Base-by-base conservation (phyloP, 1,140 invertebrate genomes). In the Rhagoletis pomonella region DNA sequence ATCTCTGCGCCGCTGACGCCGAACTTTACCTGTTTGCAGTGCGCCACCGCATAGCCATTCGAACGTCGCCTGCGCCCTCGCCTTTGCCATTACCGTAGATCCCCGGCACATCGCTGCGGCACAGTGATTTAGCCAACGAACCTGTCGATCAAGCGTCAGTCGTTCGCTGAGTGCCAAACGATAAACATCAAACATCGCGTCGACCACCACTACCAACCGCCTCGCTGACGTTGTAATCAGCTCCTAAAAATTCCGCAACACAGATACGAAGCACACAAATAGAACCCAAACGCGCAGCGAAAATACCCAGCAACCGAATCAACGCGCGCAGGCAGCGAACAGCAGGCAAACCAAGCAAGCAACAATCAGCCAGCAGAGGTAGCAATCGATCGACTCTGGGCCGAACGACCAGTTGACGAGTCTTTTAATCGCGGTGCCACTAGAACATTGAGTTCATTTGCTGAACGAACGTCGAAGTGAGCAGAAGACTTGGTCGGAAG, bases 141-240 rank as follows among this genome's bases (percentile, higher is more conserved):
- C 91, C 91, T 92, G 91, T 92, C 91, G 91, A 92, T 92, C 91
- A 92, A 91, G 90, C 91, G 89, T 92, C 91, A 92, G 89, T 92
- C 91, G 90, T 92, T 90, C 90, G 90, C 90, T 89, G 88, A 90
- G 89, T 90, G 90, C 90, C 91, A 86, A 88, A 87, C 91, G 88
- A 91, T 91, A 92, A 91, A 90, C 91, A 90, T 90, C 88, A 85
- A 42, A 58, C 17, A 58, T 60, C 14, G 3, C 14, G 10, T 67
- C 4, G 5, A 67, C 60, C 64, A 67, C 29, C 10, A 39, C 29
- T 9, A 29, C 29, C 64, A 39, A n/a, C 7, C 5, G 3, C 64
- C 4, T 29, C 44, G 19, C 47, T 19, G 73, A 19, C n/a, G 44
- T 29, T 81, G 19, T 81, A 81, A 81, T 55, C 73, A 81, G 73